Conservation (phyloP, 2,113 vertebrate species). For the Gnathonemus longibarbis region DNA sequence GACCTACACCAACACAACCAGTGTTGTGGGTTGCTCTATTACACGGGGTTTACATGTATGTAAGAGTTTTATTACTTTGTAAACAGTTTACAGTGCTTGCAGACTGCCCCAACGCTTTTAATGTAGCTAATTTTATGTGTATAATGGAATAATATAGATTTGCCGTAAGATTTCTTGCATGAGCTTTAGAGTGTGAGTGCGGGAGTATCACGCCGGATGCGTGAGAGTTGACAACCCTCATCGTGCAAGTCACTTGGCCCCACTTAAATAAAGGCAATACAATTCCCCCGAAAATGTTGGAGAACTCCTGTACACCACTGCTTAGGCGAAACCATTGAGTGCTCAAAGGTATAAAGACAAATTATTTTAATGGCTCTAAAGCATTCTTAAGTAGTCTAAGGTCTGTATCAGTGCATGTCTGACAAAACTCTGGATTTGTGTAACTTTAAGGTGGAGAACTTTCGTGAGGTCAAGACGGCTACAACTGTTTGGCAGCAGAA, state of each 20-base stretch:
- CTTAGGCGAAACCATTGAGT: not conserved
- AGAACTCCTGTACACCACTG: constrained; percentile 30
- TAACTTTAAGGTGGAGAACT: not conserved
- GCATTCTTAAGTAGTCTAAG: constrained; percentile 35
- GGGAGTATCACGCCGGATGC: not conserved
- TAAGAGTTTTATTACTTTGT: not conserved
- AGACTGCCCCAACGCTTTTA: not conserved
- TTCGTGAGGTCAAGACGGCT: constrained; percentile 3
- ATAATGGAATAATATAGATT: not conserved
- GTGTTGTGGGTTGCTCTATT: constrained; percentile 44
- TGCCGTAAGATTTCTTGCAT: not conserved
- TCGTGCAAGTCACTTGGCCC: constrained; percentile 21
- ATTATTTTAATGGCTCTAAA: constrained; percentile 31
- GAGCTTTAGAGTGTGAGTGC: not conserved
- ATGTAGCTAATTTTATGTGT: not conserved
- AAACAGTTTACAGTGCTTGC: not conserved
- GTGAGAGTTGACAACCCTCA: not conserved
- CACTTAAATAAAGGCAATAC: constrained; percentile 49
- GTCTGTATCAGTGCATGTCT: not conserved
- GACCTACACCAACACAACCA: constrained; percentile 58
- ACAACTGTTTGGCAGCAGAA: constrained; percentile 17
- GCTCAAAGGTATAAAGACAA: not conserved
- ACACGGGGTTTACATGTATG: not conserved
- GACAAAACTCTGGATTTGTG: not conserved
- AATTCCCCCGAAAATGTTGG: constrained; percentile 37